A percentile compares a stretch with the other conserved stretches of the same genome.
These are phyloP conservation scores for Ceriagrion tenellum DNA, from an alignment of 2,888 invertebrate species.

Conservation along the genomic window DNA sequence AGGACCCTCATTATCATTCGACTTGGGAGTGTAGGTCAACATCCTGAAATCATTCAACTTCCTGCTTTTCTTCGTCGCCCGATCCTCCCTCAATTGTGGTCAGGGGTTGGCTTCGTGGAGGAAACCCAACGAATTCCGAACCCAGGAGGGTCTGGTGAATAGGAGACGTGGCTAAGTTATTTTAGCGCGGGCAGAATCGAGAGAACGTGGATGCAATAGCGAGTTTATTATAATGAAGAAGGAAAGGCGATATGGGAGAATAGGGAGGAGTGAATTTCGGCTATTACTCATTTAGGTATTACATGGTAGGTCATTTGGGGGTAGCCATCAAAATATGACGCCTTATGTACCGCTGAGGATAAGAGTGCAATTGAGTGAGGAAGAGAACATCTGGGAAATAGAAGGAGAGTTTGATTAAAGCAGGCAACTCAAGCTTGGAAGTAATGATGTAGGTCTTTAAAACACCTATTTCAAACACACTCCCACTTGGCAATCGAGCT, in stretches of 20 bases:
- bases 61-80: neutral
- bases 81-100: neutral
- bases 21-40: neutral
- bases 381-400: too few species aligned
- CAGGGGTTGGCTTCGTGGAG: neutral
- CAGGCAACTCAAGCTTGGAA: too few species aligned
- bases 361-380: too few species aligned
- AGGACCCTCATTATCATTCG: neutral
- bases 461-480: too few species aligned
- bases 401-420: too few species aligned
- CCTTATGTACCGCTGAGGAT: too few species aligned
- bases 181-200: neutral
- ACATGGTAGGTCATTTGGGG: too few species aligned
- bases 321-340: too few species aligned
- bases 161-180: neutral
- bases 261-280: too few species aligned
- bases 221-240: neutral
- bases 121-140: neutral
- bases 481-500: too few species aligned
- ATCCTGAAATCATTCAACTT: neutral
- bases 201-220: neutral
- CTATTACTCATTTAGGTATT: too few species aligned
- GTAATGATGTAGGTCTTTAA: too few species aligned
- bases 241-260: neutral
- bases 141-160: neutral